A percentile compares a stretch with the other conserved stretches of the same genome.
These are phyloP conservation scores for Xestoiulus laeticollis DNA, from an alignment of 2,888 invertebrate species.

Conservation along the genomic window DNA sequence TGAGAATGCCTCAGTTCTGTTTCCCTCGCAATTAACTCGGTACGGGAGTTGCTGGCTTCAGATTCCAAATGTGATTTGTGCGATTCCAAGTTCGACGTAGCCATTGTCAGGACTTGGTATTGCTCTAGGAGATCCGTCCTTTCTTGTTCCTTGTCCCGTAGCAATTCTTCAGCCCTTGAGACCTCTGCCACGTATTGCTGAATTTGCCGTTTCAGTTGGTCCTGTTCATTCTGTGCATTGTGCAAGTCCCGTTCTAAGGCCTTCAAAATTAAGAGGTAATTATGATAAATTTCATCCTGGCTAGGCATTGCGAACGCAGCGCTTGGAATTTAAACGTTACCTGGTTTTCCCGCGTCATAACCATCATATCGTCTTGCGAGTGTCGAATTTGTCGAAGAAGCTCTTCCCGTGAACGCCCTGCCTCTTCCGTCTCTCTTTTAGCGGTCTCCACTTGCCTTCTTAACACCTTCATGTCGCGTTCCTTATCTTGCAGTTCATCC, in stretches of 20 bases:
- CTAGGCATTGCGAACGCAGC: neutral
- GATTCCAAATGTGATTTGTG: constrained; percentile 64
- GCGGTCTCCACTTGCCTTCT: neutral
- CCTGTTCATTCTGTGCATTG: constrained; percentile 39
- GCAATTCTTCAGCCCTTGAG: constrained; percentile 21
- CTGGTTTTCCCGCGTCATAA: constrained; percentile 51
- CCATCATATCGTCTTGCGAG: constrained; percentile 46
- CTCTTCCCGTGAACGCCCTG: constrained; percentile 4
- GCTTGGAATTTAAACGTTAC: neutral
- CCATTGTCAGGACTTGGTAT: neutral
- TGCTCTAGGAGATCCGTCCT: constrained; percentile 48
- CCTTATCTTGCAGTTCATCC: constrained; percentile 44
- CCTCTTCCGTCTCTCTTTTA: constrained; percentile 38
- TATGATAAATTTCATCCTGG: neutral
- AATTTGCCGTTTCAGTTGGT: constrained; percentile 11
- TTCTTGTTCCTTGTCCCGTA: constrained; percentile 48
- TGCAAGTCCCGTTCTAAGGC: constrained; percentile 14
- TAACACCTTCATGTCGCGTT: neutral
- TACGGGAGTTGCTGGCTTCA: constrained; percentile 62
- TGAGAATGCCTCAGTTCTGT: constrained; percentile 62
- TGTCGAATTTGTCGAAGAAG: neutral
- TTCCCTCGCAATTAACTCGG: constrained; percentile 64
- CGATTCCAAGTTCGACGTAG: constrained; percentile 60
- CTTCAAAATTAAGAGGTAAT: neutral
- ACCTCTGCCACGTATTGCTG: constrained; percentile 51